Evolutionary conservation across 1,140 invertebrate genomes (phyloP), one percentile per base, ranked within the genome.

Genomic region (Belonocnema kinseyi): DNA sequence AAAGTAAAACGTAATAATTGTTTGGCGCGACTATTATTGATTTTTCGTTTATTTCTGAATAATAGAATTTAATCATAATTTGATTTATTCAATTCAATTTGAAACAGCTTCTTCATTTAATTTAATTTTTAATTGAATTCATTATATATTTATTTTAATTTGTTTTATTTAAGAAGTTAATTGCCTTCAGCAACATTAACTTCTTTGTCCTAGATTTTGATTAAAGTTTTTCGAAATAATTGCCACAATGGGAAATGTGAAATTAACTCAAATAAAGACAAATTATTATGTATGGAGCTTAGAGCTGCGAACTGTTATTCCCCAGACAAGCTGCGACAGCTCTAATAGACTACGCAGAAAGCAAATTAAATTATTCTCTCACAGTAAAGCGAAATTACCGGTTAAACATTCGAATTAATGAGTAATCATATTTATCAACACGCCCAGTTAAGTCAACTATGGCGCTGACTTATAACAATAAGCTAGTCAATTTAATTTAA

Each of bases 351-450:
- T 74, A 51, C 26, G 26, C 50, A 52, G 66, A 72, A 72, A 78
- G 66, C 73, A 76, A 84, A 82, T 82, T 77, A 61, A 82, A 79
- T 84, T 80, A 84, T 70, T 51, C 73, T 61, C 56, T 77, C 78
- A 77, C 73, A 77, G 72, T 61, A 73, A 14, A 53, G 51, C 50
- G 70, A 76, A 81, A 83, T 84, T 81, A 80, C 75, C 80, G 58
- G 53, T 50, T 77, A 84, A 81, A 84, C 75, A 80, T 83, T 81
- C 71, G 80, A 81, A 82, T 84, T 84, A 81, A 83, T 73, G 74
- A 82, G 73, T 82, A 84, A 84, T 82, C 61, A 75, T 81, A 83
- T 84, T 84, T 84, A 33, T 66, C 70, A 66, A 66, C 61, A 66
- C 61, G n/a, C 61, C 14, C 14, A 66, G 26, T 66, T 46, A n/a